Evolutionary conservation across 2,113 vertebrate genomes (phyloP).

Genomic region (Capreolus pygargus): DNA sequence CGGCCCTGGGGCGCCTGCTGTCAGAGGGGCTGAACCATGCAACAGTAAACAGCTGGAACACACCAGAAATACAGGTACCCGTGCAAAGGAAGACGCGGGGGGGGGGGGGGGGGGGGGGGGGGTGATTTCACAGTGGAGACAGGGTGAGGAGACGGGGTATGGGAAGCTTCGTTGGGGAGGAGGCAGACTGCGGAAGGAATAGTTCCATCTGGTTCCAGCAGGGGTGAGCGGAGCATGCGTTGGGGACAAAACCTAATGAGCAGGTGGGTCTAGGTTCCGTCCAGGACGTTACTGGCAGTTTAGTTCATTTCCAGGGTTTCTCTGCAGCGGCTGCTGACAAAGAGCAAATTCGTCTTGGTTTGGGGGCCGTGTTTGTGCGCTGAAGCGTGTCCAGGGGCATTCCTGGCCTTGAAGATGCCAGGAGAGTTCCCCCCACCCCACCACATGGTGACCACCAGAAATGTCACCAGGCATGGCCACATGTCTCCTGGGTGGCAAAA

Average conservation of each 20-base stretch:
- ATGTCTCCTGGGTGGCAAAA: not conserved
- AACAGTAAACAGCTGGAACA: not conserved
- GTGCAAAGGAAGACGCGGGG: not conserved
- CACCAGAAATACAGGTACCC: not conserved
- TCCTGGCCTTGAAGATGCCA: not conserved
- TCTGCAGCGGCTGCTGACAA: not conserved
- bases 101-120: fast-evolving
- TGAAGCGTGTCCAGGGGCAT: not conserved
- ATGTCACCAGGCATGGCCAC: not conserved
- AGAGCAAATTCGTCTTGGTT: not conserved
- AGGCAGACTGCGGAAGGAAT: not conserved
- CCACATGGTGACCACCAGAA: not conserved
- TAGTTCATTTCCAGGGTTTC: not conserved
- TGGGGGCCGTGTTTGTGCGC: not conserved
- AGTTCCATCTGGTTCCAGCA: not conserved
- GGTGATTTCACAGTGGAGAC: not conserved
- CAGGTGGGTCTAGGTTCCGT: not conserved
- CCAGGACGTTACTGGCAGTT: not conserved
- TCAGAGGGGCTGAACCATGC: too few relatives aligned
- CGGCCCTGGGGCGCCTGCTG: not conserved
- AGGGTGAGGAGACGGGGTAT: not conserved
- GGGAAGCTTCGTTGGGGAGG: not conserved
- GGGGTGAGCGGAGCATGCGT: not conserved
- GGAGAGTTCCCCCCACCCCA: not conserved
- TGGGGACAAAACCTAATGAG: not conserved